Base-by-base conservation (phyloP, 2,888 invertebrate genomes). In the Antheraea assamensis region DNA sequence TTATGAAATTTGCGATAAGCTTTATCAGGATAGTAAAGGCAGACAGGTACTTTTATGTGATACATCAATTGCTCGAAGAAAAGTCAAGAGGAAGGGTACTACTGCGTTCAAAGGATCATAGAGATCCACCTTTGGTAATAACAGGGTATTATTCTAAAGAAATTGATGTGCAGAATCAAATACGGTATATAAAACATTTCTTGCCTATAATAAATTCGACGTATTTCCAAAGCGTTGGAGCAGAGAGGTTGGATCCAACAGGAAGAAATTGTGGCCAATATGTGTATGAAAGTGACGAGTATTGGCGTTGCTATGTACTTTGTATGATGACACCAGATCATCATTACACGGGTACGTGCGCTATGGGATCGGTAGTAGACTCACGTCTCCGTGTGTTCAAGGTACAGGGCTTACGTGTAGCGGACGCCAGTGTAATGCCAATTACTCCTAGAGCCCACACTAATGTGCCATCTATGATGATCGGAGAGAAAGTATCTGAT, bases 311-410 rank as follows among this genome's bases (percentile, higher is more conserved):
- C 72, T 85, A 84, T 52, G 75, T 81, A 0, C 77, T 75, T 71
- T 79, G 80, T 64, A 77, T 82, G 8, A 83, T 81, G 73, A 76
- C 78, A 64, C 83, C 83, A 0, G 74, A 81, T 3, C 83, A 81
- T 75, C 86, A 86, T 64, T 83, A 81, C 74, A 80, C 81, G 4
- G 78, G 87, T 35, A 84, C 85, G 0, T 84, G 83, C 31, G 79
- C 83, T 5, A 85, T 88, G 83, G 87, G 85, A 1, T 75, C 80
- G 0, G 86, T 88, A 0, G 75, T 87, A 21, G 85, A 86, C 24
- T 75, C 79, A 1, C 71, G 75, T 19, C 75, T 87, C n/a, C 74
- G 58, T 8, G 85, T 87, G 2, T 71, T 73, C 24, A 84, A 86
- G 0, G 77, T 87, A 3, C 75, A 77, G 35, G 75, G 77, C 5